These are phyloP conservation scores for Chironomus tentans DNA, from an alignment of 2,888 invertebrate species.

Conservation along the genomic window DNA sequence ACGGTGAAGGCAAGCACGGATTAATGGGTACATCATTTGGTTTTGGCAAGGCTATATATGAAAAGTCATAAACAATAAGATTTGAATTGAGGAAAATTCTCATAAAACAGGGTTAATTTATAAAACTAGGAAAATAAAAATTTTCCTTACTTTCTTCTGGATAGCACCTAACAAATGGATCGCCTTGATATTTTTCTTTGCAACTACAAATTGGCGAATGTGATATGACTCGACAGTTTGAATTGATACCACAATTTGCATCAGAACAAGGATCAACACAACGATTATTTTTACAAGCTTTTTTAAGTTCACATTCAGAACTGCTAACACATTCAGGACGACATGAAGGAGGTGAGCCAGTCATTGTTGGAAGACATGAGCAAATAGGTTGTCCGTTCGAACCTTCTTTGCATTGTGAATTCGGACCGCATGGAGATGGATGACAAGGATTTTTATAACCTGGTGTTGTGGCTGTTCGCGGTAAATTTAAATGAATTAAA, in stretches of 20 bases:
- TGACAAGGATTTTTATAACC: constrained; percentile 48
- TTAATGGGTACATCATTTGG: too few species aligned
- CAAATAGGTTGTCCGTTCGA: constrained; percentile 60
- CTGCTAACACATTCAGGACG: constrained; percentile 63
- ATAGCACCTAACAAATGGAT: constrained; percentile 58
- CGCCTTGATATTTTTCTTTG: constrained; percentile 50
- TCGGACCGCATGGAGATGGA: constrained; percentile 76
- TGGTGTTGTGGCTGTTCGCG: too few species aligned
- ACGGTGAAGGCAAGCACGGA: too few species aligned
- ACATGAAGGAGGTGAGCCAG: constrained; percentile 64
- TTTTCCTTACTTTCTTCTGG: constrained; percentile 43
- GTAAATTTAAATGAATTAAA: too few species aligned
- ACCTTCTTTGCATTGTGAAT: constrained; percentile 71
- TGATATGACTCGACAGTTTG: constrained; percentile 63
- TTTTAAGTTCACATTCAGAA: constrained; percentile 54
- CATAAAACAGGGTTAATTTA: too few species aligned
- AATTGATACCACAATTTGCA: constrained; percentile 52
- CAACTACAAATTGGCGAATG: constrained; percentile 75
- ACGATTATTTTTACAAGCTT: constrained; percentile 61
- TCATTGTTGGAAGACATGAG: constrained; percentile 58
- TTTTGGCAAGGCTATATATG: too few species aligned
- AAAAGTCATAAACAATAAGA: neutral
- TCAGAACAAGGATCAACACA: constrained; percentile 58
- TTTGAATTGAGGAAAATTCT: neutral
- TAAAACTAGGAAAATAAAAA: neutral